Evolutionary conservation across 1,140 invertebrate species (phyloP).

Genomic region (Spodoptera litura): DNA sequence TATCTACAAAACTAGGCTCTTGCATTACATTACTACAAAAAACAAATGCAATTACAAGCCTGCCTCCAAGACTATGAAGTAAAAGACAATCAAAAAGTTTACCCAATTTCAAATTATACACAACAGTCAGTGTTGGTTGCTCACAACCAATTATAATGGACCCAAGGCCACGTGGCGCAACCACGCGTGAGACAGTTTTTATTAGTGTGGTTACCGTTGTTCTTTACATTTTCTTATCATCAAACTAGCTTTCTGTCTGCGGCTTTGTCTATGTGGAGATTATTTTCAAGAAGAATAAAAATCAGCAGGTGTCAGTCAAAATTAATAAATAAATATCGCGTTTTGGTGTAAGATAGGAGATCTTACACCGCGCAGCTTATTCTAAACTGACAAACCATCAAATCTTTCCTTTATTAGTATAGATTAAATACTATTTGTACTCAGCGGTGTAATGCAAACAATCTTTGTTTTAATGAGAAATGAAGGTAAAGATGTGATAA

Average conservation of each 20-base stretch:
- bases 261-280: no score
- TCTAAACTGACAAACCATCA: no score
- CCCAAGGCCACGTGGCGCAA: constrained; percentile 32
- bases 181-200: constrained; percentile 25
- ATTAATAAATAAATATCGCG: no score
- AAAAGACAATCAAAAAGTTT: constrained; percentile 30
- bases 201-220: constrained; percentile 15
- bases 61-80: constrained; percentile 15
- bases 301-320: no score
- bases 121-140: constrained; percentile 1
- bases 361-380: no score
- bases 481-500: background rate
- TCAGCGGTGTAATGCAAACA: no score
- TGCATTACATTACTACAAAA: no score
- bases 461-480: background rate
- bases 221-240: constrained; percentile 11
- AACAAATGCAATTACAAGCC: background rate
- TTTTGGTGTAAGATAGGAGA: no score
- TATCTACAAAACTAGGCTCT: no score
- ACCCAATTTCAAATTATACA: constrained; percentile 9
- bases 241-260: background rate
- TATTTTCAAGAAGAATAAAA: no score
- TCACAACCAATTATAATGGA: constrained; percentile 34
- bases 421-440: no score
- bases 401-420: no score